A percentile compares a stretch with the other conserved stretches of the same genome.
Evolutionary conservation across 2,113 vertebrate species (phyloP).

Genomic region (Brienomyrus longianalis): DNA sequence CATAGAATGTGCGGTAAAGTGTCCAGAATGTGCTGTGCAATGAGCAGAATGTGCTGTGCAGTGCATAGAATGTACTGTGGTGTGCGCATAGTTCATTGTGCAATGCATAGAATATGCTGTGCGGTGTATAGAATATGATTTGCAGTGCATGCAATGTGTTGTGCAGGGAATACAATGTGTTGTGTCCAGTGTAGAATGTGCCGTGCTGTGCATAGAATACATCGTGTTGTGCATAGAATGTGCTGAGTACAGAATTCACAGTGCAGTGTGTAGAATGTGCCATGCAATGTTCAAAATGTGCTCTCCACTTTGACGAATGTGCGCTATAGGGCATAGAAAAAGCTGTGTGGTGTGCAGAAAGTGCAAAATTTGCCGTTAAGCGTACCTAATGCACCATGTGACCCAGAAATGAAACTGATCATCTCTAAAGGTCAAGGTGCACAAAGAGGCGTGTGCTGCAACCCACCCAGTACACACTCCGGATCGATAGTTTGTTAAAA

Average conservation of each 20-base stretch:
- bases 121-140: neutral
- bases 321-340: neutral
- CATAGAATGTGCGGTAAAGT: neutral
- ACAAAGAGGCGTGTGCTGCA: neutral
- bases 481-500: constrained; percentile 71
- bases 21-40: neutral
- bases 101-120: neutral
- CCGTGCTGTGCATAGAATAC: neutral
- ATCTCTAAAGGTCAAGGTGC: neutral
- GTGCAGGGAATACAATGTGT: neutral
- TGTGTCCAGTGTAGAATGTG: neutral
- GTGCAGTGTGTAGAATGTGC: neutral
- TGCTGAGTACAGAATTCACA: neutral
- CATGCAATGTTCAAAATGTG: neutral
- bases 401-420: neutral
- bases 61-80: neutral
- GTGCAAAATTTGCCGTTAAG: neutral
- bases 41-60: neutral
- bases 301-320: neutral
- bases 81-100: neutral
- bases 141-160: neutral
- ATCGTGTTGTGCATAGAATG: neutral
- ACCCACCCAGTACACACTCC: constrained; percentile 14
- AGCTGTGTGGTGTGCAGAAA: neutral
- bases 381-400: neutral